Base-by-base conservation (phyloP, 2,797 vertebrate genomes). In the Enteromius unitaeniatus region DNA sequence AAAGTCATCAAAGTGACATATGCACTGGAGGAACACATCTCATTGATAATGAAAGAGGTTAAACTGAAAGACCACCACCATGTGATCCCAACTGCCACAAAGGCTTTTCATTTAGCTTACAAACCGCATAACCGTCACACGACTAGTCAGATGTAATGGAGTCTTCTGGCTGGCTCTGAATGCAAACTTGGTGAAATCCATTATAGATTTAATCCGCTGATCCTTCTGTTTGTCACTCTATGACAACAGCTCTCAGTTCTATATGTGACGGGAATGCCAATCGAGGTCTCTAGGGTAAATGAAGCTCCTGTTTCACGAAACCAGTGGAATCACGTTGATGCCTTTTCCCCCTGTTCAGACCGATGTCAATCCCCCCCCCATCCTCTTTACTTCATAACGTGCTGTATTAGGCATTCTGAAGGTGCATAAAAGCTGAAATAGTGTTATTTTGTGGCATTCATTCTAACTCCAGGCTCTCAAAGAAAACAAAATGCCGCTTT, bases 381-480 rank as follows among this genome's bases (percentile, higher is more conserved):
- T 68, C 17, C 47, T 45, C 28, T 65, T 65, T 34, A 34, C 62
- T 34, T 23, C 45, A 34, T 51, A 79, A 65, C 34, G 69, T 79
- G 64, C 53, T 76, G 62, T 81, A 83, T 86, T 83, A 81, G 70
- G 73, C 58, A 74, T 74, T 58, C 62, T 82, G 49, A 13, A 42
- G 51, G n/a, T 45, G 37, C 55, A 58, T 23, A 13, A 64, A 31
- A 64, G 6, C 14, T 23, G 70, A 87, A 83, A 85, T 67, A 67
- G 72, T 14, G 2, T 49, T 40, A 47, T 53, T 87, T n/a, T 49
- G n/a, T 72, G 77, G 84, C 87, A 89, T 90, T 93, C 91, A 91
- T 89, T 68, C 31, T 82, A 80, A 80, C 79, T 58, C 64, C 74
- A 72, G 76, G 68, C 68, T 75, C 67, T 75, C 47, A 73, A 67